Conservation (phyloP, 2,113 vertebrate genomes). For the Cyphomyrus discorhynchus region DNA sequence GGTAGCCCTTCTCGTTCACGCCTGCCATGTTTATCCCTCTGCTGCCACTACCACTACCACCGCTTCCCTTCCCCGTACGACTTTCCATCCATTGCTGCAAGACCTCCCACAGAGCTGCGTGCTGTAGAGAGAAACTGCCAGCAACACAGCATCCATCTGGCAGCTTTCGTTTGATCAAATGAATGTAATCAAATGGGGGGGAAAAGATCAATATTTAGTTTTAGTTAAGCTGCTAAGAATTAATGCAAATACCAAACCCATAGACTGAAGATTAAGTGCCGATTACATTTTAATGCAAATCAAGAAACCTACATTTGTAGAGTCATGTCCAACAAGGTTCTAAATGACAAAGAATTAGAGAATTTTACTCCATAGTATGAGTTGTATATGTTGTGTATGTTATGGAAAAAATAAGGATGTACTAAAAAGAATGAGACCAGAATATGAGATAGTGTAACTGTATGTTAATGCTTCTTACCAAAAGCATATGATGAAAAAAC, state of each 20-base stretch:
- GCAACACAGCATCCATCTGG: not conserved
- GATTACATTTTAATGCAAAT: not conserved
- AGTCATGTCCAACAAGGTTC: not conserved
- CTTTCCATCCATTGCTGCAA: not conserved
- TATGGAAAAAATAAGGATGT: not conserved
- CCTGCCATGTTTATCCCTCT: not conserved
- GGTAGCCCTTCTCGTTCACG: constrained; percentile 4
- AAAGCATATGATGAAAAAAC: not conserved
- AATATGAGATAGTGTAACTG: not conserved
- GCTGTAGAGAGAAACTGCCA: not conserved
- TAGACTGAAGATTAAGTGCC: not conserved
- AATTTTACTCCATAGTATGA: not conserved
- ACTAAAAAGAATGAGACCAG: not conserved
- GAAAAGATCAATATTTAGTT: not conserved
- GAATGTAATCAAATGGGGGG: not conserved
- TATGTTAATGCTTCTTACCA: not conserved
- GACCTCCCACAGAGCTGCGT: not conserved
- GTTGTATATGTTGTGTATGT: not conserved
- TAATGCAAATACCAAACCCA: not conserved
- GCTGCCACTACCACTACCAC: not conserved
- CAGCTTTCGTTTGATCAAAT: not conserved
- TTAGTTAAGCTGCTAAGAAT: not conserved
- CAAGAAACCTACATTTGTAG: not conserved
- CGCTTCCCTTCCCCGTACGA: not conserved
- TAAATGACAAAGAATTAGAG: not conserved